phyloP scores from a whole-genome alignment of 2,113 vertebrate species.

The Boleophthalmus pectinirostris region DNA sequence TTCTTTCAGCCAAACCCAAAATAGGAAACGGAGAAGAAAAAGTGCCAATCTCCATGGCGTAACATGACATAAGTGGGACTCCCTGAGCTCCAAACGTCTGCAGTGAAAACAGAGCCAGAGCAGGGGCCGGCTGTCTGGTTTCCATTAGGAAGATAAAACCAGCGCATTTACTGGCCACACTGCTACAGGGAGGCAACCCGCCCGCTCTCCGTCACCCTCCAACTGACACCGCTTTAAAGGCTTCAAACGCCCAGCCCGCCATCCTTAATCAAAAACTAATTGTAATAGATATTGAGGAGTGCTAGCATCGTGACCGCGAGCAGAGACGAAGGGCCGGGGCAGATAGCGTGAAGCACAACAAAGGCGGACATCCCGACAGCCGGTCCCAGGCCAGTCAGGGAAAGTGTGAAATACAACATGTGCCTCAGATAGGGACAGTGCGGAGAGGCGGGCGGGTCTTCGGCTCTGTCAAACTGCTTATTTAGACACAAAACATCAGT shows the following conservation, averaged over 20 bases:
- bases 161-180: slow-evolving; percentile 95
- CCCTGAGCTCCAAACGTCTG: slow-evolving; percentile 81
- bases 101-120: slow-evolving; percentile 68
- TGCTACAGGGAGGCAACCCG: slow-evolving; percentile 92
- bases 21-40: slow-evolving; percentile 44
- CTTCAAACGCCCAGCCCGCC: slow-evolving; percentile 88
- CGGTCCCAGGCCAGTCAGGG: slow-evolving; percentile 81
- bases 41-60: slow-evolving; percentile 49
- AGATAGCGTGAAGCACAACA: slow-evolving; percentile 93
- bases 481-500: slow-evolving; percentile 68
- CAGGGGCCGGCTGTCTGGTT: slow-evolving; percentile 91
- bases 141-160: slow-evolving; percentile 99
- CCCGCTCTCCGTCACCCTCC: slow-evolving; percentile 95
- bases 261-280: slow-evolving; percentile 99
- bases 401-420: slow-evolving; percentile 85
- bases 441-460: slow-evolving; percentile 58
- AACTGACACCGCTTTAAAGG: slow-evolving; percentile 99
- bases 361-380: slow-evolving; percentile 74
- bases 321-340: slow-evolving; percentile 83
- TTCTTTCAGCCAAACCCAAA: slow-evolving; percentile 34
- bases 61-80: slow-evolving; percentile 66
- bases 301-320: slow-evolving; percentile 92
- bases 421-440: slow-evolving; percentile 80
- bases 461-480: slow-evolving; percentile 59
- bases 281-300: slow-evolving; percentile 99